Evolutionary conservation across 2,888 invertebrate genomes (phyloP).

Genomic region (Zaprionus bogoriensis): DNA sequence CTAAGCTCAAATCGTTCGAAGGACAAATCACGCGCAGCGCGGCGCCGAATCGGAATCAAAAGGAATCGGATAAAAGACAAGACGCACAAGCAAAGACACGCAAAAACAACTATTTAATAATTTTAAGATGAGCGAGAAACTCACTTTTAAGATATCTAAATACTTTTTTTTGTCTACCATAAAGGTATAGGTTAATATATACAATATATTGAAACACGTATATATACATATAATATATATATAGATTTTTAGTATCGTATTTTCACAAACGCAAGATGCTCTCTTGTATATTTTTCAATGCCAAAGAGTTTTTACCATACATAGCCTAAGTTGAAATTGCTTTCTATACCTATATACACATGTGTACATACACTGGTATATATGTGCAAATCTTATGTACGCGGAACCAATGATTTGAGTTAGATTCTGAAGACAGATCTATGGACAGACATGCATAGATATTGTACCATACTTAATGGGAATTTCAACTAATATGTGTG

Average conservation of each 20-base stretch:
- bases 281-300: conserved; percentile 34
- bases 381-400: conserved; percentile 10
- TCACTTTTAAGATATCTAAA: conserved; percentile 12
- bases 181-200: conserved; percentile 49
- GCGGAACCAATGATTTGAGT: conserved; percentile 45
- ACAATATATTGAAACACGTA: conserved; percentile 14
- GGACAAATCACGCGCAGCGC: conserved; percentile 40
- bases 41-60: not conserved
- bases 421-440: conserved; percentile 25
- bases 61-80: conserved; percentile 1
- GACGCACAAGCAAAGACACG: conserved; percentile 31
- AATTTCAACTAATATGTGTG: no score
- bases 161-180: conserved; percentile 56
- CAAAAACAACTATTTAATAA: conserved; percentile 39
- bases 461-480: conserved; percentile 44
- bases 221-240: conserved; percentile 7
- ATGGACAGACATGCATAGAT: not conserved
- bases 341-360: conserved; percentile 29
- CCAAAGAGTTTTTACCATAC: conserved; percentile 72
- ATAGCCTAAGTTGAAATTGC: conserved; percentile 59
- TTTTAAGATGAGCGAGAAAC: conserved; percentile 18
- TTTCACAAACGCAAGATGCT: conserved; percentile 32
- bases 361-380: not conserved
- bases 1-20: conserved; percentile 43
- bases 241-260: conserved; percentile 54